phyloP scores from a whole-genome alignment of 2,888 invertebrate species.

The Lithosia quadra region DNA sequence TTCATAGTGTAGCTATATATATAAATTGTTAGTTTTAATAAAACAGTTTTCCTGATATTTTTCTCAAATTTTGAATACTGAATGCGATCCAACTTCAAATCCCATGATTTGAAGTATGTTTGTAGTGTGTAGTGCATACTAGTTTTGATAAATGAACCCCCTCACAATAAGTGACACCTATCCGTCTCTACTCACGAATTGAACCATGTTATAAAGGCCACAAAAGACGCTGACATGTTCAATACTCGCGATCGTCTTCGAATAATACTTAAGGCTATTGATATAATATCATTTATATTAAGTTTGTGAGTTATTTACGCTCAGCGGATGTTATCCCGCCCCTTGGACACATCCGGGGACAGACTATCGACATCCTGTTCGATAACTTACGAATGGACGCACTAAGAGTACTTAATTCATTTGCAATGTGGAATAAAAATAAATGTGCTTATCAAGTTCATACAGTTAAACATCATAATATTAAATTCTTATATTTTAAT shows the following conservation, averaged over 20 bases:
- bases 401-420: constrained; percentile 13
- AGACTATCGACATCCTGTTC: constrained; percentile 58
- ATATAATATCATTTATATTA: not conserved
- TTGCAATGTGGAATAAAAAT: not conserved
- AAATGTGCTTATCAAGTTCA: too few relatives aligned
- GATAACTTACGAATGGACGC: constrained; percentile 38
- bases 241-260: constrained; percentile 13
- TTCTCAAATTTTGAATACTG: too few relatives aligned
- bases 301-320: constrained; percentile 29
- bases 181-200: not conserved
- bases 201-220: not conserved
- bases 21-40: too few relatives aligned
- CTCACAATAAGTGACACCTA: not conserved
- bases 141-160: not conserved
- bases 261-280: constrained; percentile 20
- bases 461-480: too few relatives aligned
- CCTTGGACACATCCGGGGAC: constrained; percentile 57
- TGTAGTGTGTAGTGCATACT: too few relatives aligned
- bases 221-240: constrained; percentile 5
- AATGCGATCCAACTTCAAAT: too few relatives aligned
- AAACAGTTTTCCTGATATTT: too few relatives aligned
- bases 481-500: too few relatives aligned
- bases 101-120: too few relatives aligned
- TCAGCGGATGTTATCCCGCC: constrained; percentile 61
- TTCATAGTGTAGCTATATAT: too few relatives aligned